Base-by-base conservation (phyloP, 2,113 vertebrate genomes). In the Vidua macroura region DNA sequence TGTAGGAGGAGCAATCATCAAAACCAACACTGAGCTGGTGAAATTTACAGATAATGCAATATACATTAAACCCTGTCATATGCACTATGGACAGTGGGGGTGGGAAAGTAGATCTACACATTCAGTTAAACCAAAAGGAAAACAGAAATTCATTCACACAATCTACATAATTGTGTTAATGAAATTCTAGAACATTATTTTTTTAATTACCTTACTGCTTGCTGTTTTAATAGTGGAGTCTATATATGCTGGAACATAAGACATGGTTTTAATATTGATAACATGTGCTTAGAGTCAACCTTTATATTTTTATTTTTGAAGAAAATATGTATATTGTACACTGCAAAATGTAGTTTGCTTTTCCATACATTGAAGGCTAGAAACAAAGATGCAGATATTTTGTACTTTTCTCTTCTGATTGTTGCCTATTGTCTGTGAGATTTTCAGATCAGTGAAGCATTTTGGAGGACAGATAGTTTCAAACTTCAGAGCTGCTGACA, bases 11-110 rank as follows among this genome's bases (percentile, higher is more conserved):
- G 3, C 44, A 63, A 59, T 5, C 27, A 81, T 43, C 23, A 75
- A 81, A 86, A 43, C 1, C 17, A 62, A 51, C 9, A 19, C 7
- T 15, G 37, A 64, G 3, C 4, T 62, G 17, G 16, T 67, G 5
- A 75, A 55, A 62, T 86, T 67, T 82, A 55, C 11, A 78, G 18
- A 30, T 31, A 20, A 7, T 49, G 6, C 11, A 39, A 24, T 18
- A 7, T 25, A 4, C 15, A 53, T 31, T 14, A 77, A 77, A 37
- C 23, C 30, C 20, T 84, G 27, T 24, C 11, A 48, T 39, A 74
- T 39, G 21, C 3, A 51, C 5, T 4, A 17, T 15, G 2, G 52
- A 46, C 12, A 46, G 2, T 6, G 14, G 0, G 1, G 3, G 19
- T 43, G 3, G 2, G 22, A 7, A 30, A 15, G 2, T 46, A 58